Evolutionary conservation across 2,888 invertebrate species (phyloP), one percentile per base, ranked within the genome.

Genomic region (Tenthredo scrophulariae): DNA sequence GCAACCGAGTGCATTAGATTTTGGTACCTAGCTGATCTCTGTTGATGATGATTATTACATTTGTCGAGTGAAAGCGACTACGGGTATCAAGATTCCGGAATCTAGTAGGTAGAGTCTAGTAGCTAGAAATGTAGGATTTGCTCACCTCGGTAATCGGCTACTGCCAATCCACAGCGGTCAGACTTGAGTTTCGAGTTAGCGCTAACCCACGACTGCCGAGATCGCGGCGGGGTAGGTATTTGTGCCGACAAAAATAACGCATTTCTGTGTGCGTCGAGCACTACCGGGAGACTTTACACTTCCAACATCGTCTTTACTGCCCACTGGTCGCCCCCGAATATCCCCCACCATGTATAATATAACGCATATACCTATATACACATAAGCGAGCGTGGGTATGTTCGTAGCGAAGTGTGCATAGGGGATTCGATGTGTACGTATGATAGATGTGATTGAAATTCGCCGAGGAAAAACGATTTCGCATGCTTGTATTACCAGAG

Each of bases 181-280:
- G 83, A 83, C 83, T 70, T 83, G 65, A 83, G 83, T 83, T 83
- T 67, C 83, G 83, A 83, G 82, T 82, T 85, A 72, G 46, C 33
- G 86, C 87, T 85, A 89, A 89, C 89, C 87, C 89, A 87, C 89
- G 87, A 83, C 83, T 83, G 83, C 87, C 89, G 86, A 88, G 87
- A 86, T 82, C 86, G 86, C 85, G 86, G 85, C 88, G 88, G 85
- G 85, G 89, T 87, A 90, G 90, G 91, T 91, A 92, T 92, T 92
- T 90, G 91, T 91, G 92, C 90, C 90, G 93, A 93, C 92, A 90
- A 93, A 93, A 93, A 93, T 93, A 93, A 93, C 93, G 91, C 90
- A 90, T 92, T 92, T 92, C 91, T 90, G 87, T 89, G 90, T 89
- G 89, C 89, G 90, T 89, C 88, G 86, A 86, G 85, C 84, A 67